These are phyloP conservation scores for Yoshiicerus persimilis DNA, from an alignment of 1,140 invertebrate genomes.

Conservation along the genomic window DNA sequence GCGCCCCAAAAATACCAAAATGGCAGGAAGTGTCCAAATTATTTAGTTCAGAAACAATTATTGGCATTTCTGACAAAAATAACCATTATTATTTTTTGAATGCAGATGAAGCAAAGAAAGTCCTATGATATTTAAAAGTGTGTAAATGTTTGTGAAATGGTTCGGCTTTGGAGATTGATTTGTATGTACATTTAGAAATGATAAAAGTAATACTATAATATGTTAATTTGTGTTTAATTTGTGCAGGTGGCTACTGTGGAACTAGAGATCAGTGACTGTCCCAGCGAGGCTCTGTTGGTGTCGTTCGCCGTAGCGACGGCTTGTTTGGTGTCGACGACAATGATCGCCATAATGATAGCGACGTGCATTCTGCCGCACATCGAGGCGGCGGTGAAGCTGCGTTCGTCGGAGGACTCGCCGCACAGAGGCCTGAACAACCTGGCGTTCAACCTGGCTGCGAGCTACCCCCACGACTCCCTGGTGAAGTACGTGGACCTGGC, in stretches of 20 bases:
- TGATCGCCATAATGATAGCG: conserved; percentile 42
- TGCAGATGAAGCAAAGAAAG: too few relatives aligned
- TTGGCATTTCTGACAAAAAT: too few relatives aligned
- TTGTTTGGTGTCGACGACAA: conserved; percentile 37
- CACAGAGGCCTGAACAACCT: background rate
- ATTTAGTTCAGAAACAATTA: too few relatives aligned
- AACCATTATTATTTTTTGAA: too few relatives aligned
- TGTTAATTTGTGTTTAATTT: background rate
- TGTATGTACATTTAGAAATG: too few relatives aligned
- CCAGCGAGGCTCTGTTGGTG: conserved; percentile 18
- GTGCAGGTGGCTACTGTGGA: conserved; percentile 47
- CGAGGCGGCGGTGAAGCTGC: conserved; percentile 43
- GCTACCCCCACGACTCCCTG: conserved; percentile 41
- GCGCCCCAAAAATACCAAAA: too few relatives aligned
- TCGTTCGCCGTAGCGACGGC: conserved; percentile 44
- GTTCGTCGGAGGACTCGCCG: background rate
- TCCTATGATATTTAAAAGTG: too few relatives aligned
- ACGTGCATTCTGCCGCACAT: conserved; percentile 46
- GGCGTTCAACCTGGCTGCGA: background rate
- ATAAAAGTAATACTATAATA: background rate
- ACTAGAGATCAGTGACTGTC: conserved; percentile 30
- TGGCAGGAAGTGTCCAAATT: too few relatives aligned
- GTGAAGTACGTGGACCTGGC: conserved; percentile 40
- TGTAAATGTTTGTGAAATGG: too few relatives aligned
- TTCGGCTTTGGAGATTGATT: too few relatives aligned